phyloP scores from a whole-genome alignment of 2,113 vertebrate species.

The Sterrhoptilus dennistouni region DNA sequence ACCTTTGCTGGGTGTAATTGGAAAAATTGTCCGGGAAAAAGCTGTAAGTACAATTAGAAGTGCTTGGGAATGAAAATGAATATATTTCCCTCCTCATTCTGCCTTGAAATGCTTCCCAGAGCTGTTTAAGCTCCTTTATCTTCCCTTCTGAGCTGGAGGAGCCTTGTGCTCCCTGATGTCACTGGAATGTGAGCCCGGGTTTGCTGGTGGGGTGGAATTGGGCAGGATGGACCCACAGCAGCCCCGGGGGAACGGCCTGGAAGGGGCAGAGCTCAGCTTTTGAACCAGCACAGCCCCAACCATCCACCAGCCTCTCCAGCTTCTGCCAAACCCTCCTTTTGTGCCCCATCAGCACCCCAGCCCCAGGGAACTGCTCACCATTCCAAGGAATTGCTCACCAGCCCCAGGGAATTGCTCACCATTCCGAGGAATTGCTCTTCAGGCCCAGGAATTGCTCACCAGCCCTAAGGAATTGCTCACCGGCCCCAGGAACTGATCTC shows the following conservation, averaged over 20 bases:
- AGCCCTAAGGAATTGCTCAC: too few relatives aligned
- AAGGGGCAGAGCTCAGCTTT: neutral
- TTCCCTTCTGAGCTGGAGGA: neutral
- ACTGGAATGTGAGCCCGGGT: fast-evolving
- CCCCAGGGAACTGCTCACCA: too few relatives aligned
- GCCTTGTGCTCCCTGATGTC: neutral
- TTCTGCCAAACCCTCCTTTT: neutral
- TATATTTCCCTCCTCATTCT: neutral
- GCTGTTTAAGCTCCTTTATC: neutral
- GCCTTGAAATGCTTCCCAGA: neutral
- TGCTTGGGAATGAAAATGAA: neutral
- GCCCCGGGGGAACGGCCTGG: neutral
- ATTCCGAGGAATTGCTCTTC: neutral
- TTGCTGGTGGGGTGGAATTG: neutral
- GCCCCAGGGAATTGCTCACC: too few relatives aligned
- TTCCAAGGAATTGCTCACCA: neutral
- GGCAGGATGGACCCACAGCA: neutral
- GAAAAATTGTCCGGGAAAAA: neutral
- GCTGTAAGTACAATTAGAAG: neutral
- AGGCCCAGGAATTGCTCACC: too few relatives aligned
- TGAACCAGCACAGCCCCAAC: neutral
- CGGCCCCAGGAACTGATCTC: neutral
- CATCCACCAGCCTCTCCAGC: neutral
- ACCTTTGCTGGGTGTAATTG: neutral
- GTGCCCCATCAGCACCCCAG: neutral